Conservation (phyloP, 2,113 vertebrate species). For the Crotalus tigris region DNA sequence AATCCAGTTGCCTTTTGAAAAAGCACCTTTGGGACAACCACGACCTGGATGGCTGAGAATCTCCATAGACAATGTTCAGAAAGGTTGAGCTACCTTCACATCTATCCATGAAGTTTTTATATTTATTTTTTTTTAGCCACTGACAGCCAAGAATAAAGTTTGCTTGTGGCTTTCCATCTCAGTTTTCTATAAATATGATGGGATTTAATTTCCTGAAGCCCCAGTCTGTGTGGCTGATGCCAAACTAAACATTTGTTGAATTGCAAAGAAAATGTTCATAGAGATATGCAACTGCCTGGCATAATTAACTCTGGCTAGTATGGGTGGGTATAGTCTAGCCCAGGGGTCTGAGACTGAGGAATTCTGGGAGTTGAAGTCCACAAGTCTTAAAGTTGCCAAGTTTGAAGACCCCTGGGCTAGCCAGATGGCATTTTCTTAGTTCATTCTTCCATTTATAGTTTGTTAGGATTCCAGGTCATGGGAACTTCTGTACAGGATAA, state of each 20-base stretch:
- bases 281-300: background rate
- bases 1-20: background rate
- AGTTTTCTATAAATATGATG: background rate
- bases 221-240: background rate
- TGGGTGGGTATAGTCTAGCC: background rate
- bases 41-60: background rate
- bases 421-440: background rate
- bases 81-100: background rate
- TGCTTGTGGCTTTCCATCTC: background rate
- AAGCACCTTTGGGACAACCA: background rate
- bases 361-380: too few species aligned
- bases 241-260: background rate
- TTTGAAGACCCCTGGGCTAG: background rate
- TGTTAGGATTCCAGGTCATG: background rate
- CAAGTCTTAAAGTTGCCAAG: too few species aligned
- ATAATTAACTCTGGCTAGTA: background rate
- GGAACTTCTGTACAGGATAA: background rate
- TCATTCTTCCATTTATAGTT: background rate
- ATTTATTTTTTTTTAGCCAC: background rate
- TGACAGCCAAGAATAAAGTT: background rate
- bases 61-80: background rate
- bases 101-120: rapidly evolving
- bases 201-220: background rate
- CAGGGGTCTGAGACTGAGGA: too few species aligned
- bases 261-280: background rate